phyloP scores from a whole-genome alignment of 1,140 invertebrate genomes.

The Dolichoris vasculosae region DNA sequence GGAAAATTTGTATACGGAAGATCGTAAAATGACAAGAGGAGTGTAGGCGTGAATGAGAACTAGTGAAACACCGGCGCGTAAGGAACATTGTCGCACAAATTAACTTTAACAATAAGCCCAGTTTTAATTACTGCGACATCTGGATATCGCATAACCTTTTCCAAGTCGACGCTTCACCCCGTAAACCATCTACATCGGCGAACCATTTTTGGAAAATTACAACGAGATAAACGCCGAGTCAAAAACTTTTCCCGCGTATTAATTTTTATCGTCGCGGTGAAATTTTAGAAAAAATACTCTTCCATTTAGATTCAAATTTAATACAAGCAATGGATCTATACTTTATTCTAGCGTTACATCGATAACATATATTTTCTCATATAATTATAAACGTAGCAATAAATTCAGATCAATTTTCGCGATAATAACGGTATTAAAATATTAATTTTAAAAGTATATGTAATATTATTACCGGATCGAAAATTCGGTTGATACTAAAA shows the following conservation, averaged over 20 bases:
- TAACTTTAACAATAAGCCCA: conserved; percentile 71
- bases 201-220: conserved; percentile 68
- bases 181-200: conserved; percentile 56
- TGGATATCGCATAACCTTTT: conserved; percentile 69
- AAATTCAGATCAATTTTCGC: background rate
- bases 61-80: conserved; percentile 17
- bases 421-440: background rate
- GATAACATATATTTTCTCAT: background rate
- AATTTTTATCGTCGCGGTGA: conserved; percentile 21
- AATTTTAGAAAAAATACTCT: background rate
- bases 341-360: background rate
- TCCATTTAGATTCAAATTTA: conserved; percentile 6
- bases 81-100: conserved; percentile 32
- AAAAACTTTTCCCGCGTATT: conserved; percentile 31
- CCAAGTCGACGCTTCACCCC: conserved; percentile 56
- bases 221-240: conserved; percentile 64
- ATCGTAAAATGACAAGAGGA: conserved; percentile 51
- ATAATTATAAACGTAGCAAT: background rate
- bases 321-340: background rate
- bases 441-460: background rate
- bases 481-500: background rate
- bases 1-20: conserved; percentile 18
- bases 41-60: conserved; percentile 50
- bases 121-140: conserved; percentile 75
- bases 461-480: background rate